Conservation (phyloP, 2,113 vertebrate species). For the Diadophis punctatus region DNA sequence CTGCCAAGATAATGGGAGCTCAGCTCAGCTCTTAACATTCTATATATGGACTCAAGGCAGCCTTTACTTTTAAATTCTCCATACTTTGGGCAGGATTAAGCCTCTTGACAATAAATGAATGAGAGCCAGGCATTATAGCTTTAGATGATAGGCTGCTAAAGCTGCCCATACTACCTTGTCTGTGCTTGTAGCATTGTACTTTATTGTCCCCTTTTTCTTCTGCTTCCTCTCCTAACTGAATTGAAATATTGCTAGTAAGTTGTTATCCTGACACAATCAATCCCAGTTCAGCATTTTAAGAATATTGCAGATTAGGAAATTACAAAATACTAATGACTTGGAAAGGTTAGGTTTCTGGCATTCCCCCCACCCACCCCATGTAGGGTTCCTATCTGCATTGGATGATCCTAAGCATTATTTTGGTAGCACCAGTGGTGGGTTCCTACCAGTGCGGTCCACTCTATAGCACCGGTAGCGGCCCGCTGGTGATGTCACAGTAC, state of each 20-base stretch:
- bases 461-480: no score
- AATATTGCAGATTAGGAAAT: background rate
- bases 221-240: background rate
- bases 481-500: no score
- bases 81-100: background rate
- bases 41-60: background rate
- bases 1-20: background rate
- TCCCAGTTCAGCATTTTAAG: background rate
- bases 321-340: background rate
- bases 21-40: background rate
- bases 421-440: no score
- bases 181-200: background rate
- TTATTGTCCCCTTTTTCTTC: background rate
- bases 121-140: background rate
- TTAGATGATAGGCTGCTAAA: background rate
- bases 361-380: background rate
- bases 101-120: background rate
- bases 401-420: background rate
- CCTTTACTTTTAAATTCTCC: background rate
- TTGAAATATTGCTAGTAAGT: background rate
- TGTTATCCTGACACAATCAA: background rate
- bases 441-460: no score
- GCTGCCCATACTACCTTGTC: background rate
- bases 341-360: background rate
- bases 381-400: background rate